Base-by-base conservation (phyloP, 2,888 invertebrate species). In the Patella pellucida region DNA sequence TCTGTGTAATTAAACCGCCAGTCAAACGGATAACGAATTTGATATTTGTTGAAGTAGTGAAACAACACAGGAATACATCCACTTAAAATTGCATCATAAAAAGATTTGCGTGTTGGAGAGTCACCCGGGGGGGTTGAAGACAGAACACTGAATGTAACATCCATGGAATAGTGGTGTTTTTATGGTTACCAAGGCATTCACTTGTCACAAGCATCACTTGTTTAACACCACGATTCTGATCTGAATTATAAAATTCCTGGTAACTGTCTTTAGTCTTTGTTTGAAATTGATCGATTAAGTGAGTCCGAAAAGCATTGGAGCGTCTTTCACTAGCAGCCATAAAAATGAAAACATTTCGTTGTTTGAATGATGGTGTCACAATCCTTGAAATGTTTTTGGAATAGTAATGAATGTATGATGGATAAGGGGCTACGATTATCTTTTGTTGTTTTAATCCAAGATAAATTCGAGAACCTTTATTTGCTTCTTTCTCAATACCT, bases 1-100 rank as follows among this genome's bases (percentile, higher is more conserved):
- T 71, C 68, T 51, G 72, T 71, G 54, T 79, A 79, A 68, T 78
- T 72, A n/a, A 79, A 72, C 11, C 9, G 62, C 23, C 71, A 69
- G 27, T 81, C 74, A 77, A 86, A 87, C 54, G 86, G 85, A 76
- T 82, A 85, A 31, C 74, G 77, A 41, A 82, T 79, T 3, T 23
- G 62, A 5, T 74, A 62, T 12, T 76, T 69, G 15, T 76, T 68
- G 1, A 54, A 52, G 31, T 82, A 73, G 4, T 73, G 75, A 73
- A 85, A 84, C n/a, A 83, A 72, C 19, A 88, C 85, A 0, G 88
- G 88, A 27, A 88, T 86, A 71, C 87, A 88, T 4, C 87, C 87
- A 76, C 84, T 84, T 15, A 87, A 76, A 51, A 87, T 79, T 12
- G 85, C 75, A 71, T 88, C 87, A 51, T 86, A 88, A 73, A 87